Evolutionary conservation across 2,888 invertebrate species (phyloP).

Genomic region (Pyrgus malvae): DNA sequence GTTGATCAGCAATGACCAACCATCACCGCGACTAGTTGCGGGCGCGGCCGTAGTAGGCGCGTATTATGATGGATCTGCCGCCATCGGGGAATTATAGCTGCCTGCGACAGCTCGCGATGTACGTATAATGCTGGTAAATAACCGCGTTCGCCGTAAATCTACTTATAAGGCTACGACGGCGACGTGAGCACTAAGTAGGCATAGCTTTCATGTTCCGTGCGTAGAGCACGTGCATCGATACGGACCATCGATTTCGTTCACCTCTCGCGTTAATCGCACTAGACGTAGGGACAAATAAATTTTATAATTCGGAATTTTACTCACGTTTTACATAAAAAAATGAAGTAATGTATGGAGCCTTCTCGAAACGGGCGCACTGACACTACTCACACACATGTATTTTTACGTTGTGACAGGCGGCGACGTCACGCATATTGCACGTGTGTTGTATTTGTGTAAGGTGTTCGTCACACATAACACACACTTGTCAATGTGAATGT

Average conservation of each 20-base stretch:
- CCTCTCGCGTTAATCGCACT: slow-evolving; percentile 12
- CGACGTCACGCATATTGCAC: too few species aligned
- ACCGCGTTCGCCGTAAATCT: too few species aligned
- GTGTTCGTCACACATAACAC: too few species aligned
- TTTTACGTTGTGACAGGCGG: too few species aligned
- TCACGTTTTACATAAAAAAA: slow-evolving; percentile 23
- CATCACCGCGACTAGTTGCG: too few species aligned
- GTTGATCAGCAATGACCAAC: too few species aligned
- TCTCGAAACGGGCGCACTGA: too few species aligned
- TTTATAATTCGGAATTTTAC: slow-evolving; percentile 28
- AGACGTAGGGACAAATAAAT: slow-evolving; percentile 7
- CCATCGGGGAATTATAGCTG: slow-evolving; percentile 78
- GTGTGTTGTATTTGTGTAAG: too few species aligned
- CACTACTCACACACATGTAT: too few species aligned
- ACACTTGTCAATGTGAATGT: too few species aligned
- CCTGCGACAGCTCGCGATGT: slow-evolving; percentile 81
- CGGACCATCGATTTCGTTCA: slow-evolving; percentile 27
- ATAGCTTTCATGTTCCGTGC: slow-evolving; percentile 43
- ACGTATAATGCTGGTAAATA: slow-evolving; percentile 80
- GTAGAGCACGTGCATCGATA: slow-evolving; percentile 24
- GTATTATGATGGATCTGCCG: slow-evolving; percentile 80
- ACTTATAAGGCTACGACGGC: too few species aligned
- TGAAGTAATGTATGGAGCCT: too few species aligned
- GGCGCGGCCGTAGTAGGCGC: slow-evolving; percentile 72
- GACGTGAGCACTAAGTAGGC: slow-evolving; percentile 51